phyloP scores from a whole-genome alignment of 1,140 invertebrate genomes.

The Cydia pomonella region DNA sequence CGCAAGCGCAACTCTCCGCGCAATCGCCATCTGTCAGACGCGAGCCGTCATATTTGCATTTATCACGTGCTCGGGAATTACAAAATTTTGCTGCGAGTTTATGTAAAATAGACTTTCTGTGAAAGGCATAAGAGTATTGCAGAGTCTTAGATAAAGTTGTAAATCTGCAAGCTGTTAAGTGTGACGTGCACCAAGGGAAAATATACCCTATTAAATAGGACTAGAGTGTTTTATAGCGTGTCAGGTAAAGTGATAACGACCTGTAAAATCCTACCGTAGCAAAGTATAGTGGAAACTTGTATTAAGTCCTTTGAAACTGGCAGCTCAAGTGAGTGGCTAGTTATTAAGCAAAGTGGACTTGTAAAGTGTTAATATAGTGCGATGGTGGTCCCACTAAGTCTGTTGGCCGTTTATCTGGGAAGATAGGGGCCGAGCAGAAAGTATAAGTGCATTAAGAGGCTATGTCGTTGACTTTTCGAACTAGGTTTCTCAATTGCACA shows the following conservation, averaged over 20 bases:
- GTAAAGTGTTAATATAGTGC: conserved; percentile 43
- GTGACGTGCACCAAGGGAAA: background rate
- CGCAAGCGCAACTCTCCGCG: background rate
- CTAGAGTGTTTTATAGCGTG: background rate
- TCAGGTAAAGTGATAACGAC: conserved; percentile 16
- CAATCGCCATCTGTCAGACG: conserved; percentile 17
- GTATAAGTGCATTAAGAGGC: background rate
- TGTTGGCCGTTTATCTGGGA: conserved; percentile 36
- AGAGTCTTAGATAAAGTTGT: background rate
- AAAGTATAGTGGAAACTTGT: conserved; percentile 1
- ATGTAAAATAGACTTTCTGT: background rate
- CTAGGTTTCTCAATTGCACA: background rate
- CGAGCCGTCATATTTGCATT: conserved; percentile 31
- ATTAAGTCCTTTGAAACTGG: conserved; percentile 18
- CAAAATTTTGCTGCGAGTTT: background rate
- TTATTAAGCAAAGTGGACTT: conserved; percentile 40
- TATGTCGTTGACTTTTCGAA: background rate
- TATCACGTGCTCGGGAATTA: conserved; percentile 3
- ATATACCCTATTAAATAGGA: background rate
- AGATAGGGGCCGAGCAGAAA: conserved; percentile 3
- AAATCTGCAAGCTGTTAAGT: background rate
- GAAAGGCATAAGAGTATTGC: background rate
- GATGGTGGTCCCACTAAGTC: conserved; percentile 34
- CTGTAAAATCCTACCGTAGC: background rate
- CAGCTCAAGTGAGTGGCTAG: conserved; percentile 39